A percentile compares a stretch with the other conserved stretches of the same genome.
These are phyloP conservation scores for Amiota minor DNA, from an alignment of 2,888 invertebrate species.

Conservation along the genomic window DNA sequence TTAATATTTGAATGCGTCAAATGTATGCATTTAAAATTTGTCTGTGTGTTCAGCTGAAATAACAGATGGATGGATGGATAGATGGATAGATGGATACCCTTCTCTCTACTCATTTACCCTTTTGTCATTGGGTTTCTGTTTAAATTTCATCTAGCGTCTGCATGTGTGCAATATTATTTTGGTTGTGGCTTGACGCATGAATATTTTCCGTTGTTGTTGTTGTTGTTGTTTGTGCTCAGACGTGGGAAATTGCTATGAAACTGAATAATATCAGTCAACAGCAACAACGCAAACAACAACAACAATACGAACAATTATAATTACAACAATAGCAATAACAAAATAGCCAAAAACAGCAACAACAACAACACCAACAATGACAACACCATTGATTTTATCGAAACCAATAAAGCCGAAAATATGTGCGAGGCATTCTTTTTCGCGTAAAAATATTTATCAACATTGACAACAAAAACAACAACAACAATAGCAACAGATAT, in stretches of 20 bases:
- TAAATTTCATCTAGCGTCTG: not conserved
- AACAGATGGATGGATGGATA: not conserved
- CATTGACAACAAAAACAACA: slow-evolving; percentile 39
- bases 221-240: slow-evolving; percentile 12
- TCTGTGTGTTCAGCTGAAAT: slow-evolving; percentile 11
- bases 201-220: slow-evolving; percentile 9
- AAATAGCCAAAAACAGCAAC: too few species aligned
- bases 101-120: too few species aligned
- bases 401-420: slow-evolving; percentile 30
- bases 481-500: slow-evolving; percentile 29
- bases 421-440: slow-evolving; percentile 16
- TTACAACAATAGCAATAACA: too few species aligned
- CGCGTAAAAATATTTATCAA: slow-evolving; percentile 28
- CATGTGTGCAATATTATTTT: slow-evolving; percentile 8
- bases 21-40: not conserved
- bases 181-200: not conserved
- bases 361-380: too few species aligned
- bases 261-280: slow-evolving; percentile 19
- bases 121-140: too few species aligned
- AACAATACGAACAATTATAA: too few species aligned
- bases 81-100: too few species aligned
- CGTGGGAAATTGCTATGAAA: slow-evolving; percentile 23
- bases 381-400: slow-evolving; percentile 6
- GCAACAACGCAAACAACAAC: not conserved
- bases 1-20: slow-evolving; percentile 27